Percentiles rank a stretch among this genome's conserved stretches.
Evolutionary conservation across 2,888 invertebrate genomes (phyloP).

Genomic region (Papilio protenor): DNA sequence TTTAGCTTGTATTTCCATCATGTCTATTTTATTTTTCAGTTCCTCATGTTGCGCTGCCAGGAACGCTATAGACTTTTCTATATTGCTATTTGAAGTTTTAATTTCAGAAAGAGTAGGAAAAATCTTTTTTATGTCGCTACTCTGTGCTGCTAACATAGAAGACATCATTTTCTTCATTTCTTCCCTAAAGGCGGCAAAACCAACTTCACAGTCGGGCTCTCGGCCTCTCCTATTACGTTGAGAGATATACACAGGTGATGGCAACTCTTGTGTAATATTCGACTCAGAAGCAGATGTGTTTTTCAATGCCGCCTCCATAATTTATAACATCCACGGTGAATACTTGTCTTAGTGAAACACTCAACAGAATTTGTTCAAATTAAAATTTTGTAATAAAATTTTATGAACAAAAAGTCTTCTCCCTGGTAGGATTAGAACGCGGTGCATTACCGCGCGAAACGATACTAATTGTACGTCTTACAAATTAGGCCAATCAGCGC

Average conservation of each 20-base stretch:
- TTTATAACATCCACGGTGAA: not conserved
- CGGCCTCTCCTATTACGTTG: not conserved
- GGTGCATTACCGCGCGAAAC: not conserved
- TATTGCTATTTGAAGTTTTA: conserved; percentile 38
- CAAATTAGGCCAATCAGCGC: not conserved
- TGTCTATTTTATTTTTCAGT: conserved; percentile 42
- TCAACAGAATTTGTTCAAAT: not conserved
- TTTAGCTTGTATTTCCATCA: conserved; percentile 25
- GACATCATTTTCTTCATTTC: not conserved
- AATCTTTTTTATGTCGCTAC: conserved; percentile 9
- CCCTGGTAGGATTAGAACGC: not conserved
- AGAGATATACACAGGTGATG: conserved; percentile 12
- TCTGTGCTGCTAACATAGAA: not conserved
- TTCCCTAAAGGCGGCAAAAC: not conserved
- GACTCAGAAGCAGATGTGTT: conserved; percentile 1
- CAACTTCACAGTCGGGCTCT: not conserved
- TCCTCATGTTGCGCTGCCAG: conserved; percentile 24
- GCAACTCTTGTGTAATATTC: not conserved
- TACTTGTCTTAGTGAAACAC: not conserved
- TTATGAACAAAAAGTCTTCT: not conserved
- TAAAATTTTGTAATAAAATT: not conserved
- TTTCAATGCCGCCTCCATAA: not conserved
- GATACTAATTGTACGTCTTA: not conserved
- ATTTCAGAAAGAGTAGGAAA: not conserved
- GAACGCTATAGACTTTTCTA: conserved; percentile 45